Conservation (phyloP, 2,113 vertebrate genomes). For the Silurus asotus region DNA sequence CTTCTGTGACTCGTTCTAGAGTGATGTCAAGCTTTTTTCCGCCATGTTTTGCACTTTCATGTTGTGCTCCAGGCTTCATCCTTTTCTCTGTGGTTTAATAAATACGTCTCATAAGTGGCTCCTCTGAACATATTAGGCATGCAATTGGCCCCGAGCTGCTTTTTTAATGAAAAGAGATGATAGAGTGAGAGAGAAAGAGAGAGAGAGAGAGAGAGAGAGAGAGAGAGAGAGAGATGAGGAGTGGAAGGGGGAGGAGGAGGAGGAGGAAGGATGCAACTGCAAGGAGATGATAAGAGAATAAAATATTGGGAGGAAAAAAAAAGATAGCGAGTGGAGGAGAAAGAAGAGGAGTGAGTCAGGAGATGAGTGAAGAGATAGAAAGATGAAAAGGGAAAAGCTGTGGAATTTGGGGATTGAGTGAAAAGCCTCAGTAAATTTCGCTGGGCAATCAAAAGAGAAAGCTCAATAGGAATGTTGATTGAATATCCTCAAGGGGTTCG, state of each 20-base stretch:
- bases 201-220: neutral
- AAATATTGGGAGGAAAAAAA: slow-evolving; percentile 18
- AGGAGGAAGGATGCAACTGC: slow-evolving; percentile 34
- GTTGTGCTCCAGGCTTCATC: neutral
- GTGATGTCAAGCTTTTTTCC: neutral
- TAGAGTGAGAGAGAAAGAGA: neutral
- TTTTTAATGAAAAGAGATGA: slow-evolving; percentile 35
- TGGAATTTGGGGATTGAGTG: slow-evolving; percentile 46
- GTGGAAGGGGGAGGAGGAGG: neutral
- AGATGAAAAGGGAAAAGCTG: slow-evolving; percentile 11
- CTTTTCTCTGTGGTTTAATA: slow-evolving; percentile 19
- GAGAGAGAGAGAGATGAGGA: neutral
- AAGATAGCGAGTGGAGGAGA: neutral
- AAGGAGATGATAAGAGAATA: slow-evolving; percentile 35
- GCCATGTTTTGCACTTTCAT: neutral
- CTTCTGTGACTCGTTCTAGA: too few species aligned
- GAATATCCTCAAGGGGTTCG: slow-evolving; percentile 38
- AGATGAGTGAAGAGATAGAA: slow-evolving; percentile 6
- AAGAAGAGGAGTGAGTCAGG: slow-evolving; percentile 3
- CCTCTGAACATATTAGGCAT: slow-evolving; percentile 30
- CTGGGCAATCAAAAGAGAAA: slow-evolving; percentile 47
- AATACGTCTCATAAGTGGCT: slow-evolving; percentile 35
- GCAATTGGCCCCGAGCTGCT: slow-evolving; percentile 24
- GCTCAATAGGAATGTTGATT: slow-evolving; percentile 38
- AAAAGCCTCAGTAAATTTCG: slow-evolving; percentile 51